Evolutionary conservation across 1,140 invertebrate species (phyloP).

Genomic region (Akabosia matsudoensis): DNA sequence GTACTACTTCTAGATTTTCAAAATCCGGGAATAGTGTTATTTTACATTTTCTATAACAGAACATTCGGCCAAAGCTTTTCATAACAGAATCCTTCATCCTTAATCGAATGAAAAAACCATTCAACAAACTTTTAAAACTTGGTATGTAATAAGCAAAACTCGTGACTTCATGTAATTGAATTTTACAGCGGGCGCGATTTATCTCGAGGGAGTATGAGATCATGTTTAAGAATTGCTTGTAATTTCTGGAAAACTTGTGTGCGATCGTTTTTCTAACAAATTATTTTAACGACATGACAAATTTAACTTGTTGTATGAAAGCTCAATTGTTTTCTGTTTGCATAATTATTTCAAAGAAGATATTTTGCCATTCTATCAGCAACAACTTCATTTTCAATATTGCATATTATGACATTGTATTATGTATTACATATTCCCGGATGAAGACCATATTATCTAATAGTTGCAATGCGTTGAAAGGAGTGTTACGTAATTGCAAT

Average conservation of each 20-base stretch:
- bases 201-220: not conserved
- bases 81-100: not conserved
- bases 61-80: not conserved
- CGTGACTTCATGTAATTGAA: slow-evolving; percentile 18
- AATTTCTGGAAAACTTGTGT: not conserved
- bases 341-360: not conserved
- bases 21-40: too few species aligned
- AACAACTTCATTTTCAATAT: not conserved
- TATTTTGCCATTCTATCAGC: not conserved
- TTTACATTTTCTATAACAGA: not conserved
- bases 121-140: too few species aligned
- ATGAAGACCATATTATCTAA: too few species aligned
- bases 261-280: not conserved
- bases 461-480: too few species aligned
- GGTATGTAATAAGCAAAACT: not conserved
- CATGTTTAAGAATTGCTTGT: not conserved
- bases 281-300: slow-evolving; percentile 3
- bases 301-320: not conserved
- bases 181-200: slow-evolving; percentile 13
- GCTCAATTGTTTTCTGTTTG: not conserved
- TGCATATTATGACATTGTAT: too few species aligned
- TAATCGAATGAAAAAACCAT: not conserved
- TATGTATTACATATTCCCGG: too few species aligned
- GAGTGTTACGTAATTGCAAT: too few species aligned
- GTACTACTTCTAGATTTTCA: too few species aligned